Evolutionary conservation across 2,888 invertebrate species (phyloP), one percentile per base, ranked within the genome.

Genomic region (Coremacera marginata): DNA sequence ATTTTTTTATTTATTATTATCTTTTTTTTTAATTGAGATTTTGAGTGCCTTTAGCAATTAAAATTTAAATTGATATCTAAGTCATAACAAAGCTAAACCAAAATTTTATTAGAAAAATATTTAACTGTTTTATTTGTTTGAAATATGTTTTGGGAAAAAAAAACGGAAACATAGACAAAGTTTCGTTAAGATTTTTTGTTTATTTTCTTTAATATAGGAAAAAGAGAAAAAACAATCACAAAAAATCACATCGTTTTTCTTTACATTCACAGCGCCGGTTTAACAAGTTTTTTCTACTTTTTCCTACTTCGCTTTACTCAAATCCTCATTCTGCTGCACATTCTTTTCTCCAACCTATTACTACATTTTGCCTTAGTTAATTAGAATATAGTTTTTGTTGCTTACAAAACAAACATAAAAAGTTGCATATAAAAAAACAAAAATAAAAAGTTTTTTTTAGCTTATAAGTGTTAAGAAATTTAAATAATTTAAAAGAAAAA

Each of bases 261-360:
- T 55, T 86, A 86, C 88, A 84, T 89, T 88, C 88, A 88, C 88
- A 88, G 88, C 88, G 88, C 88, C 88, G 85, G 85, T 86, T 88
- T 89, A 87, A 87, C 86, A 86, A 85, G 75, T 67, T 82, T 81
- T 55, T n/a, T 52, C 22, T 25, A 55, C 22, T 67, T 22, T 27
- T 11, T 52, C 51, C 11, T 52, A 5, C 44, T 22, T 49, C 70
- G 4, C 70, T 22, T 16, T 25, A 0, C 8, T 49, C 14, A n/a
- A n/a, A 27, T 68, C 14, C 22, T 67, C 22, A 67, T 19, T 65
- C 11, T n/a, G n/a, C n/a, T n/a, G n/a, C n/a, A n/a, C n/a, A n/a
- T n/a, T n/a, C n/a, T n/a, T n/a, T n/a, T n/a, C n/a, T n/a, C n/a
- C n/a, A n/a, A n/a, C n/a, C n/a, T 44, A 67, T 37, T 11, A 16